phyloP scores from a whole-genome alignment of 2,888 invertebrate species.

The Tridacna gigas region DNA sequence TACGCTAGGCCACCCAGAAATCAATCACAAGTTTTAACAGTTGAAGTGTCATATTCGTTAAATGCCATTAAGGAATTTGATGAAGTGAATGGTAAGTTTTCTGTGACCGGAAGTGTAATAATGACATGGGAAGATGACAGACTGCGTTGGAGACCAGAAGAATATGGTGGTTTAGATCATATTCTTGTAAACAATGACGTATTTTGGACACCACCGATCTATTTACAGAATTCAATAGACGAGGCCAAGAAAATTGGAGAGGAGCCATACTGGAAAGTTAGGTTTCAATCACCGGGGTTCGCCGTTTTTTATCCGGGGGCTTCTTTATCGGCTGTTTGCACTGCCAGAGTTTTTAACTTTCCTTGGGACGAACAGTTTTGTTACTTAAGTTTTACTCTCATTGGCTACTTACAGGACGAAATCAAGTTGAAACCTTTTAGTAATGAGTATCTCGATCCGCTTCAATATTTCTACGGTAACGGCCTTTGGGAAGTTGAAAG shows the following conservation, averaged over 20 bases:
- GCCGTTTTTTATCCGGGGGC: slow-evolving; percentile 5
- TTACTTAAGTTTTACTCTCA: background rate
- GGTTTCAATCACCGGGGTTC: background rate
- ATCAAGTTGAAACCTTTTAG: background rate
- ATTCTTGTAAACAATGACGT: slow-evolving; percentile 15
- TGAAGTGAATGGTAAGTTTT: slow-evolving; percentile 10
- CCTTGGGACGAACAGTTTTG: slow-evolving; percentile 14
- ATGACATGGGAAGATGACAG: slow-evolving; percentile 1
- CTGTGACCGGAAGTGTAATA: background rate
- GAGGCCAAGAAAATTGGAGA: slow-evolving; percentile 1
- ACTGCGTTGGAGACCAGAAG: background rate
- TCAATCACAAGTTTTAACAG: background rate
- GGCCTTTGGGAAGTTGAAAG: background rate
- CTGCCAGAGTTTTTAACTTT: background rate
- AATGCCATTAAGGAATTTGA: slow-evolving; percentile 14
- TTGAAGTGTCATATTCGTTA: background rate
- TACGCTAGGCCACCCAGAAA: background rate
- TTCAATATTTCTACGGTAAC: slow-evolving; percentile 5
- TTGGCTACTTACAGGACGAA: background rate
- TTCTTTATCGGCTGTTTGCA: background rate
- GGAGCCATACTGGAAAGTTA: background rate
- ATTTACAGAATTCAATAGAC: slow-evolving; percentile 8
- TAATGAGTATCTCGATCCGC: background rate
- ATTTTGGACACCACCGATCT: slow-evolving; percentile 2
- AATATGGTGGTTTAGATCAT: background rate